Evolutionary conservation across 1,140 invertebrate genomes (phyloP).

Genomic region (Dolichoris vasculosae): DNA sequence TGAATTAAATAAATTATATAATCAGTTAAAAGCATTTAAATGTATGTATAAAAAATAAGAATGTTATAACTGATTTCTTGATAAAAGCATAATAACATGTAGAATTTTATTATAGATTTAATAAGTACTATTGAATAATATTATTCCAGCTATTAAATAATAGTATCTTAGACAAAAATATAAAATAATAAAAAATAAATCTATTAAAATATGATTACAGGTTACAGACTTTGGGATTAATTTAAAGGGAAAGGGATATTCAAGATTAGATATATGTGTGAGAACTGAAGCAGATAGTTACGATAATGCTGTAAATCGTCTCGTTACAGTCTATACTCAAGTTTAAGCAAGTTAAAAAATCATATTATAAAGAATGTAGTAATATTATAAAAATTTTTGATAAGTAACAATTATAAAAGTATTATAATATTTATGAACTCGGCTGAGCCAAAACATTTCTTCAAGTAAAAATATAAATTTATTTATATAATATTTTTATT

Average conservation of each 20-base stretch:
- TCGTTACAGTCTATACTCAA: conserved; percentile 64
- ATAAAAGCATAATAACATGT: no score
- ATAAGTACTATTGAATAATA: no score
- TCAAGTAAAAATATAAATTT: no score
- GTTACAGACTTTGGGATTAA: conserved; percentile 69
- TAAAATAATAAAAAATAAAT: background rate
- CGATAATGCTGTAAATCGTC: conserved; percentile 71
- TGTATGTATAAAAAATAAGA: no score
- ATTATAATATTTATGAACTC: background rate
- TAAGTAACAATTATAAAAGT: background rate
- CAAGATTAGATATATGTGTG: conserved; percentile 74
- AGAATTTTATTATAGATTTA: no score
- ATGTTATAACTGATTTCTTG: no score
- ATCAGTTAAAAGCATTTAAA: no score
- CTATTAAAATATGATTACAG: conserved; percentile 56
- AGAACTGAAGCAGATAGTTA: conserved; percentile 75
- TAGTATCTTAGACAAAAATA: background rate
- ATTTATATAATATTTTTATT: no score
- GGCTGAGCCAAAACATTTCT: no score
- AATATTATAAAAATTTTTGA: background rate
- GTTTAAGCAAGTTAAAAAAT: background rate
- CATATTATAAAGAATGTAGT: background rate
- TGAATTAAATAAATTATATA: no score
- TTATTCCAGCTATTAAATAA: background rate
- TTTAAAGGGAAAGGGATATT: conserved; percentile 66